Percentiles rank a stretch among this genome's conserved stretches.
These are phyloP conservation scores for Corythornis vintsioides DNA, from an alignment of 2,113 vertebrate genomes.

Conservation along the genomic window DNA sequence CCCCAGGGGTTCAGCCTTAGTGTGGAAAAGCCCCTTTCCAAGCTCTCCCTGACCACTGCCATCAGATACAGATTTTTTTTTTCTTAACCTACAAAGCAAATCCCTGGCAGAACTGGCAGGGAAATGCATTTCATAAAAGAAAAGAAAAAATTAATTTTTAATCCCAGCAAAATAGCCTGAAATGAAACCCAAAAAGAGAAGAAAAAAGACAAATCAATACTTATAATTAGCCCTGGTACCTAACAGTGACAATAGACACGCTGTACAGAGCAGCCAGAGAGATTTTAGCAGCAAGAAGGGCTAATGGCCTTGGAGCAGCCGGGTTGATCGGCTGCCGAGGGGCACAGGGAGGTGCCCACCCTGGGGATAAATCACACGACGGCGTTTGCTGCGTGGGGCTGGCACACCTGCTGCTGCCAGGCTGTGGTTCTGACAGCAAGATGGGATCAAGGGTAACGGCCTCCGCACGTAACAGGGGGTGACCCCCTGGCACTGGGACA, in stretches of 20 bases:
- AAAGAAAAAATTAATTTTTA: background rate
- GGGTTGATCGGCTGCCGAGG: accelerated
- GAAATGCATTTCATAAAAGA: background rate
- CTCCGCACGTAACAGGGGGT: too few relatives aligned
- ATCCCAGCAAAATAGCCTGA: background rate
- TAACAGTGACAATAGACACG: background rate
- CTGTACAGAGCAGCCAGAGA: background rate
- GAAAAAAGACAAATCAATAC: background rate
- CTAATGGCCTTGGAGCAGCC: background rate
- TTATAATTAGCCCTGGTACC: background rate
- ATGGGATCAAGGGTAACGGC: too few relatives aligned
- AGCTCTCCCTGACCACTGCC: too few relatives aligned
- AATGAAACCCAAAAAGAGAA: background rate
- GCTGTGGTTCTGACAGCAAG: too few relatives aligned
- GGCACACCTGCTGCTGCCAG: too few relatives aligned
- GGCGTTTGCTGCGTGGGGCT: background rate
- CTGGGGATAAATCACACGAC: background rate
- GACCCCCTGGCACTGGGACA: too few relatives aligned
- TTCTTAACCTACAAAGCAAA: background rate
- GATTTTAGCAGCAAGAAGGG: background rate
- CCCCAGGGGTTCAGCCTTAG: too few relatives aligned
- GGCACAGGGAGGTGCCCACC: background rate
- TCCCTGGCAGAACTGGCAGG: background rate
- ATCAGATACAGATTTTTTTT: background rate
- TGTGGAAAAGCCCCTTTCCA: too few relatives aligned